Conservation (phyloP, 2,888 invertebrate species). For the Plutella xylostella region DNA sequence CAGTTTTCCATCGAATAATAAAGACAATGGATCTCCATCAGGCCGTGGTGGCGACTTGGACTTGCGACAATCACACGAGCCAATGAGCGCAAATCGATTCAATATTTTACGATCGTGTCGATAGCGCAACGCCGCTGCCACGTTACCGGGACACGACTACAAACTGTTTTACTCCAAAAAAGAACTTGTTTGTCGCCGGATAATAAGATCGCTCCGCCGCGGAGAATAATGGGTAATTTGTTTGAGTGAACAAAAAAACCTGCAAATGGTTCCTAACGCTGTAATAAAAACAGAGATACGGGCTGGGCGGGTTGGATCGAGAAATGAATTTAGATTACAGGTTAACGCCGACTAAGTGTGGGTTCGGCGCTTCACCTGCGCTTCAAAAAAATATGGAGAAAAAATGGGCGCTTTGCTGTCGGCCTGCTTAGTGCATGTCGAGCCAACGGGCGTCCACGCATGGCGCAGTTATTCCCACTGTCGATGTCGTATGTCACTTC, state of each 20-base stretch:
- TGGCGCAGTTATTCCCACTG: too few relatives aligned
- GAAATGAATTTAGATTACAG: constrained; percentile 71
- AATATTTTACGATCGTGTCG: constrained; percentile 36
- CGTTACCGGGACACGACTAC: background rate
- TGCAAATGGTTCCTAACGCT: constrained; percentile 63
- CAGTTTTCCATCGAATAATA: constrained; percentile 26
- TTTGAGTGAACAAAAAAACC: constrained; percentile 57
- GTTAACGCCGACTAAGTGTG: constrained; percentile 68
- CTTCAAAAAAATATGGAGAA: constrained; percentile 41
- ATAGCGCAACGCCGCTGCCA: constrained; percentile 10
- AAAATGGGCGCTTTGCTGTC: constrained; percentile 3
- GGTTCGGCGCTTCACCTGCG: constrained; percentile 61
- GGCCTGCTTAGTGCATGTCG: background rate
- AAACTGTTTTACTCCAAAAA: constrained; percentile 20
- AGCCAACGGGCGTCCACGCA: too few relatives aligned
- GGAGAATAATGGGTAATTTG: constrained; percentile 65
- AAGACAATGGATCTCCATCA: constrained; percentile 32
- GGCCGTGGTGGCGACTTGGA: constrained; percentile 16
- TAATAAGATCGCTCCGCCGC: constrained; percentile 52
- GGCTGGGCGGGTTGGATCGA: constrained; percentile 62
- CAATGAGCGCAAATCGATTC: constrained; percentile 51
- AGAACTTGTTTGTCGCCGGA: constrained; percentile 42
- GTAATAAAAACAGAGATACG: constrained; percentile 67
- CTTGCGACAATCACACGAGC: constrained; percentile 51
- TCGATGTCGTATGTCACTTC: too few relatives aligned